A percentile compares a stretch with the other conserved stretches of the same genome.
These are phyloP conservation scores for Callipepla californica DNA, from an alignment of 2,113 vertebrate species.

Conservation along the genomic window DNA sequence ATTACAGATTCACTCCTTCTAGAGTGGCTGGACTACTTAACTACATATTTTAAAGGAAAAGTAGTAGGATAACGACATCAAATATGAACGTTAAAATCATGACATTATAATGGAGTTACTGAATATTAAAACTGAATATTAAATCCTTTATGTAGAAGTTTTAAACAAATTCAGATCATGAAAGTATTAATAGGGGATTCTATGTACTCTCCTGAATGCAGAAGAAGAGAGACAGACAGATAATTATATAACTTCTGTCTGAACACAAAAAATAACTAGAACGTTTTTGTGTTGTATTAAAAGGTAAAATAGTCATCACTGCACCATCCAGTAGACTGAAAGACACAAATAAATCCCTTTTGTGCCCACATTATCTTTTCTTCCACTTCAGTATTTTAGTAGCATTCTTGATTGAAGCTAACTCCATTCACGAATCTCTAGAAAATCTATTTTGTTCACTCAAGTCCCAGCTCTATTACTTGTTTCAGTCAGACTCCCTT, in stretches of 20 bases:
- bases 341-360: background rate
- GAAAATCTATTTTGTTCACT: background rate
- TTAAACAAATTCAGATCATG: background rate
- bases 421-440: background rate
- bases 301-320: background rate
- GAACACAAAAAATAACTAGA: background rate
- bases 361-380: background rate
- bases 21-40: background rate
- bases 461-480: background rate
- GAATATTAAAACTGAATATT: background rate
- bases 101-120: background rate
- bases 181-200: background rate
- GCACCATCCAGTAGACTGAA: background rate
- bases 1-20: background rate
- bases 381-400: background rate
- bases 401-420: background rate
- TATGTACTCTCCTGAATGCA: background rate
- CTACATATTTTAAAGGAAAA: background rate
- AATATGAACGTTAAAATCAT: background rate
- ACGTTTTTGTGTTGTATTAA: background rate
- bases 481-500: background rate
- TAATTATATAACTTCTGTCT: background rate
- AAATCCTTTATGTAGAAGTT: too few relatives aligned
- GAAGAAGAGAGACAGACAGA: background rate
- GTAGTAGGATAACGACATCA: background rate